Percentiles rank a stretch among this genome's conserved stretches.
Evolutionary conservation across 37 sponge, comb jelly and placozoan species (phyloP).

Genomic region (Crambe crambe): DNA sequence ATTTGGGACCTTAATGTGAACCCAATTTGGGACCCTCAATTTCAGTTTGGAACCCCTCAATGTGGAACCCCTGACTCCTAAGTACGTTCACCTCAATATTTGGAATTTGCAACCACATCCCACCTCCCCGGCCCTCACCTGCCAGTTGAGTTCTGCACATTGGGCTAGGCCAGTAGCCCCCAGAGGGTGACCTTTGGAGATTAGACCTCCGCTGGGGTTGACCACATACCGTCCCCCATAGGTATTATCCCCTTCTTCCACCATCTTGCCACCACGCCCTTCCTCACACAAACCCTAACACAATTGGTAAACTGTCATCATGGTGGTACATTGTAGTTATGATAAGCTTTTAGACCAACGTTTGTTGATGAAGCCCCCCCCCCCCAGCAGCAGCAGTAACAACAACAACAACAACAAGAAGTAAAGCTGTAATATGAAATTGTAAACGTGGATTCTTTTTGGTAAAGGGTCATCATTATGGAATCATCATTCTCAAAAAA

Average conservation of each 20-base stretch:
- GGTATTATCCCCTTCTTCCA: slow-evolving; percentile 62
- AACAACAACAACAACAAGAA: too few relatives aligned
- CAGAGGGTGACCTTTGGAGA: slow-evolving; percentile 82
- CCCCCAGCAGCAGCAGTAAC: too few relatives aligned
- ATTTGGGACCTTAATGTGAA: too few relatives aligned
- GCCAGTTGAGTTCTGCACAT: slow-evolving; percentile 75
- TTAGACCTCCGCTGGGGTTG: slow-evolving; percentile 79
- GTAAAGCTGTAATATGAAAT: too few relatives aligned
- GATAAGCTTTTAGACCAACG: too few relatives aligned
- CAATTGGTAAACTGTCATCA: background rate
- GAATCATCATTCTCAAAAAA: too few relatives aligned
- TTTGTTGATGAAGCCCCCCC: too few relatives aligned
- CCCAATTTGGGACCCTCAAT: too few relatives aligned
- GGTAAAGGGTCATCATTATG: too few relatives aligned
- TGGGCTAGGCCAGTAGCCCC: slow-evolving; percentile 83
- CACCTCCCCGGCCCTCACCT: slow-evolving; percentile 25
- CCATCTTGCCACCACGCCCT: slow-evolving; percentile 59
- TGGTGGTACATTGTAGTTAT: too few relatives aligned
- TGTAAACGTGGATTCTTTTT: too few relatives aligned
- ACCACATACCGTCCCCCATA: slow-evolving; percentile 77
- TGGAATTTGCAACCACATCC: background rate
- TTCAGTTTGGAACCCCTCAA: too few relatives aligned
- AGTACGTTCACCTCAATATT: background rate
- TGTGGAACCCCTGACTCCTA: background rate
- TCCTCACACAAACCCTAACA: slow-evolving; percentile 61